phyloP scores from a whole-genome alignment of 2,888 invertebrate genomes.

The Mamestra brassicae region DNA sequence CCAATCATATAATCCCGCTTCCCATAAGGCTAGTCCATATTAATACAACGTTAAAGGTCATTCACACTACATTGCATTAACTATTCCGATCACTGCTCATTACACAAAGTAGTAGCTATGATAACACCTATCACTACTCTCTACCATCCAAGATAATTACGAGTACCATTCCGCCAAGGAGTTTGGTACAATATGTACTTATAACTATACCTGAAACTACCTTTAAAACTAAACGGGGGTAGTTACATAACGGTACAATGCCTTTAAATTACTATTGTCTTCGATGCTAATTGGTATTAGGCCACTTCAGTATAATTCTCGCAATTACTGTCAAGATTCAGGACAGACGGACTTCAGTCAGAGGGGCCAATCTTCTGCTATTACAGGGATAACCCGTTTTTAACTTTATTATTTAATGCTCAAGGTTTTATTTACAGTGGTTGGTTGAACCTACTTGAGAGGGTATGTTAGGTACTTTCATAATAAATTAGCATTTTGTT shows the following conservation, averaged over 20 bases:
- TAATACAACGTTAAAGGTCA: too few relatives aligned
- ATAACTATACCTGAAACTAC: not conserved
- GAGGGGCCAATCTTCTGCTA: constrained; percentile 28
- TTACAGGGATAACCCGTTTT: constrained; percentile 19
- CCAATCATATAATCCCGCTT: too few relatives aligned
- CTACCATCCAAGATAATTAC: not conserved
- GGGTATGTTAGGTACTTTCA: too few relatives aligned
- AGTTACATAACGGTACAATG: constrained; percentile 43
- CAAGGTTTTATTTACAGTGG: not conserved
- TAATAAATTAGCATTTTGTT: too few relatives aligned
- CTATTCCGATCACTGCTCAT: not conserved
- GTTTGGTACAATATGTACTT: not conserved
- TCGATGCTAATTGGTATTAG: constrained; percentile 58
- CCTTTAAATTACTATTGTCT: constrained; percentile 62
- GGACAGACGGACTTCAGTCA: constrained; percentile 54
- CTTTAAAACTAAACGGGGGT: constrained; percentile 23
- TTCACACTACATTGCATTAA: too few relatives aligned
- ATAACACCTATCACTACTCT: not conserved
- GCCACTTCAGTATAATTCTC: constrained; percentile 59
- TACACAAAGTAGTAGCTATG: not conserved
- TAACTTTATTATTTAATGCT: constrained; percentile 3
- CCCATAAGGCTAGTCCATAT: too few relatives aligned
- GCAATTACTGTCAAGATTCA: constrained; percentile 69
- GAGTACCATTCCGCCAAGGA: not conserved
- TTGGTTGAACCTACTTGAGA: too few relatives aligned